Evolutionary conservation across 2,888 invertebrate genomes (phyloP).

Genomic region (Agriotes lineatus): DNA sequence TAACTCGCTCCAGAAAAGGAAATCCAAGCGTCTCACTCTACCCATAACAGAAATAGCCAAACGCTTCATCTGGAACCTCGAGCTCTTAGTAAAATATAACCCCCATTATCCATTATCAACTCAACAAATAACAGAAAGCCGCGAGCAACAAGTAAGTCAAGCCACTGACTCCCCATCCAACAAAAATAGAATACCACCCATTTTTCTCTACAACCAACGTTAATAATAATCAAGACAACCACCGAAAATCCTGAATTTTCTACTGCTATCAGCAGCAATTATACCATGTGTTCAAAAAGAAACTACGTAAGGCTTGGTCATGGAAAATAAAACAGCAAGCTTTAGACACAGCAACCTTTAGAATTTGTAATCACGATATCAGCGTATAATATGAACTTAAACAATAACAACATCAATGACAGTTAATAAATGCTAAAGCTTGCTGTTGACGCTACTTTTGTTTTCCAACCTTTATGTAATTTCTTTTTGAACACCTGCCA

Average conservation of each 20-base stretch:
- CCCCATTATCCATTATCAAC: background rate
- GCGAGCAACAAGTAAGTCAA: no score
- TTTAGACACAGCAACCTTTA: no score
- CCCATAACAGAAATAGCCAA: background rate
- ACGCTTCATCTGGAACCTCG: background rate
- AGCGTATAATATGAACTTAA: no score
- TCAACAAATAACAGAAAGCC: background rate
- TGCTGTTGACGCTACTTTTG: no score
- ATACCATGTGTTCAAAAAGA: no score
- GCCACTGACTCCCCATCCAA: no score
- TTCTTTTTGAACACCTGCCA: background rate
- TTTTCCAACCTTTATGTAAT: no score
- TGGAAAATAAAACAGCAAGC: no score
- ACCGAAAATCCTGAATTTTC: background rate
- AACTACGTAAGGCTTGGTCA: no score
- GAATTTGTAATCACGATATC: no score
- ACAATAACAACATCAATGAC: no score
- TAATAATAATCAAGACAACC: constrained; percentile 7
- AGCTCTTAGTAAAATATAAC: background rate
- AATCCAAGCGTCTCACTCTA: background rate
- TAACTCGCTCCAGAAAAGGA: background rate
- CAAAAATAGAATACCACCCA: background rate
- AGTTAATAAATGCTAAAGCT: no score
- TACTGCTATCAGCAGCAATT: background rate
- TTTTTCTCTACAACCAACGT: constrained; percentile 11